These are phyloP conservation scores for Lagopus muta DNA, from an alignment of 2,113 vertebrate species.

Conservation along the genomic window DNA sequence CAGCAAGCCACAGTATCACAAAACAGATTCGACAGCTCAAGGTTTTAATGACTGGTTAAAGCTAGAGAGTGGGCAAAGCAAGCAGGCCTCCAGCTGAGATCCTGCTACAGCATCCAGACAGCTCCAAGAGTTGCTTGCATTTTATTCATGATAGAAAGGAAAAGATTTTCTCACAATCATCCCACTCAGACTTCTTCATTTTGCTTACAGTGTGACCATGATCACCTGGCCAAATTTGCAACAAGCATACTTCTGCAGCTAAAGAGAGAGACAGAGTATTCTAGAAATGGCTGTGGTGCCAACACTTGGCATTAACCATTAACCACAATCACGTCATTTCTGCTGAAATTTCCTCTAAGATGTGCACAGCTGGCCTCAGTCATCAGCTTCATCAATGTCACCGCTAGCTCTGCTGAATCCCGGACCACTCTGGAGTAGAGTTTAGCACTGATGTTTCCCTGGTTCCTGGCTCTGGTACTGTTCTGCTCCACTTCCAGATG, in stretches of 20 bases:
- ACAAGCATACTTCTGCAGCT: neutral
- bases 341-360: neutral
- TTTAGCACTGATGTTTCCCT: neutral
- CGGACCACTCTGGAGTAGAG: rapidly evolving
- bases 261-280: neutral
- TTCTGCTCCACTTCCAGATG: neutral
- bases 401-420: neutral
- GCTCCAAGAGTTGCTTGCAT: neutral
- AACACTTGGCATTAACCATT: neutral
- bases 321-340: rapidly evolving
- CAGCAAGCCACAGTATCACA: neutral
- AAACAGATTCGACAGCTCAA: neutral
- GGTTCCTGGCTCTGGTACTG: neutral
- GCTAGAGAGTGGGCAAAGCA: neutral
- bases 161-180: neutral
- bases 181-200: neutral
- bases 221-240: neutral
- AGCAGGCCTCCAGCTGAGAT: neutral
- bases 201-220: rapidly evolving
- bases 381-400: neutral
- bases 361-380: rapidly evolving
- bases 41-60: neutral
- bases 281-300: neutral
- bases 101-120: rapidly evolving
- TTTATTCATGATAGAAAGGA: neutral